These are phyloP conservation scores for Sebastiscus tertius DNA, from an alignment of 2,797 vertebrate species.

Conservation along the genomic window DNA sequence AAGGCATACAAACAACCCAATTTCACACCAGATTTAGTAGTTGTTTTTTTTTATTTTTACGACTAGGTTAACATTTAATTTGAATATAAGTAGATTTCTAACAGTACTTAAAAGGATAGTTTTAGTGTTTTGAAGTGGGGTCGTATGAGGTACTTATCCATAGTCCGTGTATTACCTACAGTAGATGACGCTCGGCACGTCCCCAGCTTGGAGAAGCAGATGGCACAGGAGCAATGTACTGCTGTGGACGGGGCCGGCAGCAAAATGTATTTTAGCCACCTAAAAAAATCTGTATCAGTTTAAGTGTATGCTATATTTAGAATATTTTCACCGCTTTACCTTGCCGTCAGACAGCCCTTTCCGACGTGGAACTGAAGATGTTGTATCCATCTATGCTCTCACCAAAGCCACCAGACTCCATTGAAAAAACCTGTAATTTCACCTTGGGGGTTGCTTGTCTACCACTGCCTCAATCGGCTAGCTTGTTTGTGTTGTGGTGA, in stretches of 20 bases:
- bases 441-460: neutral
- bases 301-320: too few relatives aligned
- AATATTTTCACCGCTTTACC: too few relatives aligned
- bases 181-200: neutral
- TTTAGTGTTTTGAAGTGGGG: neutral
- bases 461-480: neutral
- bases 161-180: neutral
- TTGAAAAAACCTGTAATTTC: neutral
- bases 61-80: neutral
- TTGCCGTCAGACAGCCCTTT: too few relatives aligned
- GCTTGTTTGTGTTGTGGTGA: too few relatives aligned
- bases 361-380: neutral
- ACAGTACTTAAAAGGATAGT: neutral
- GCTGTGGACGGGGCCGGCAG: neutral
- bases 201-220: neutral
- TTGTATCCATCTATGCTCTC: neutral
- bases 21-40: constrained; percentile 2
- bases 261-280: neutral
- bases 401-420: neutral
- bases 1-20: constrained; percentile 20
- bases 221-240: neutral
- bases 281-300: too few relatives aligned
- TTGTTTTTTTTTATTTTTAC: neutral
- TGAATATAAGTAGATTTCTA: neutral
- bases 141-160: too few relatives aligned